phyloP scores from a whole-genome alignment of 1,140 invertebrate genomes.

The Lepidostoma basale region DNA sequence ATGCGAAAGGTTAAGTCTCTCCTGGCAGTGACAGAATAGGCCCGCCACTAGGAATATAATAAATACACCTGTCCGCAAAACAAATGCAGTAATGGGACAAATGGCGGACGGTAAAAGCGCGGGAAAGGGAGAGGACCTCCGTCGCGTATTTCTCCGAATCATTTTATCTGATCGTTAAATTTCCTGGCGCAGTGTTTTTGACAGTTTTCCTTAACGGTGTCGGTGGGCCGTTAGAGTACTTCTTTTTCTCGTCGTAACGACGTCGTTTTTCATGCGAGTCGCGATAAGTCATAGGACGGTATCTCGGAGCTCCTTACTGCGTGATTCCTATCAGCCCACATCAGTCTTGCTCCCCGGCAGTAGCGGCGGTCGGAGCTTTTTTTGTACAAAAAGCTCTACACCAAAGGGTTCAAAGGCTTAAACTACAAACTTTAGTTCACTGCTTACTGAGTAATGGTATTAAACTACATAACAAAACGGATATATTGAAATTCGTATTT shows the following conservation, averaged over 20 bases:
- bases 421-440: too few species aligned
- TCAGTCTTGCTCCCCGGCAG: constrained; percentile 1
- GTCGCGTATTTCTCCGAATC: constrained; percentile 24
- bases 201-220: constrained; percentile 33
- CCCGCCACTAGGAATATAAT: constrained; percentile 3
- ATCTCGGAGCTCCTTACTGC: constrained; percentile 24
- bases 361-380: too few species aligned
- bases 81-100: constrained; percentile 40
- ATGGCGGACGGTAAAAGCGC: not conserved
- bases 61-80: constrained; percentile 38
- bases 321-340: constrained; percentile 36
- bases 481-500: too few species aligned
- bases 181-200: constrained; percentile 44
- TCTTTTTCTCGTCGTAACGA: constrained; percentile 34
- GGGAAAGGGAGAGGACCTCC: not conserved
- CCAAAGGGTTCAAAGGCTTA: too few species aligned
- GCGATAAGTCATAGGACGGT: constrained; percentile 41
- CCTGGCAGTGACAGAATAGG: constrained; percentile 31
- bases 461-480: too few species aligned
- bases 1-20: too few species aligned
- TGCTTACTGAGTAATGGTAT: too few species aligned
- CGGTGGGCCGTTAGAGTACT: not conserved
- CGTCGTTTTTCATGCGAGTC: constrained; percentile 35
- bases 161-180: constrained; percentile 45
- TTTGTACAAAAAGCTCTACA: too few species aligned